phyloP scores from a whole-genome alignment of 37 sponge, comb jelly and placozoan genomes.

The Haliclona indistincta region DNA sequence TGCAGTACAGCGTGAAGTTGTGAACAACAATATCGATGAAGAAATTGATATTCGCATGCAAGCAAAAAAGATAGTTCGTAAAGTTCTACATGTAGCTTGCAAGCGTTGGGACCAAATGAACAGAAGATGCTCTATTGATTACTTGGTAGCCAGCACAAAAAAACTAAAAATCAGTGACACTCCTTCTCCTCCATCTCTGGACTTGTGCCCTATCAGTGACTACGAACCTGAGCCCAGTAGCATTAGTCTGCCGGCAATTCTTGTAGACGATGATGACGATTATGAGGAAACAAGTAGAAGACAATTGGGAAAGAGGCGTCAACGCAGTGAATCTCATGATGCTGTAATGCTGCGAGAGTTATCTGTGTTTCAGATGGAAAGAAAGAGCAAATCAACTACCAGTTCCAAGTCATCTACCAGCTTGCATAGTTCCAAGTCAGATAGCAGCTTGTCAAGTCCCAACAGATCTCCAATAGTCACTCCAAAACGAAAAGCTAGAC shows the following conservation, averaged over 20 bases:
- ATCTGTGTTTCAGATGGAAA: not conserved
- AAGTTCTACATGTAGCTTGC: slow-evolving; percentile 36
- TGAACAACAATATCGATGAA: not conserved
- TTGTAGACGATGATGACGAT: not conserved
- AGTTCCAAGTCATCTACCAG: too few species aligned
- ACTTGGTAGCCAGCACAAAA: slow-evolving; percentile 56
- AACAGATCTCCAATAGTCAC: too few species aligned
- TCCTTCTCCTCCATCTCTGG: slow-evolving; percentile 2
- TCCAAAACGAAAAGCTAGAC: too few species aligned
- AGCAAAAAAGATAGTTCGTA: slow-evolving; percentile 50
- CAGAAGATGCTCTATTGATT: slow-evolving; percentile 24
- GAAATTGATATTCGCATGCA: not conserved
- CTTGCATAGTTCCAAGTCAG: too few species aligned
- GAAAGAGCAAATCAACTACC: too few species aligned
- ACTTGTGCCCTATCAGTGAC: not conserved
- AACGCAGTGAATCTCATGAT: slow-evolving; percentile 51
- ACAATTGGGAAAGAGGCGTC: slow-evolving; percentile 32
- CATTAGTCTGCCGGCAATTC: not conserved
- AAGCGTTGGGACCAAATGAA: not conserved
- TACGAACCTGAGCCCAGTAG: not conserved
- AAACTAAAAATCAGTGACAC: slow-evolving; percentile 29
- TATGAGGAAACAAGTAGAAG: not conserved
- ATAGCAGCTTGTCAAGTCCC: too few species aligned
- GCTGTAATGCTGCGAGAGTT: slow-evolving; percentile 14
- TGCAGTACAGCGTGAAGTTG: too few species aligned